Base-by-base conservation (phyloP, 2,113 vertebrate genomes). In the Limanda limanda region DNA sequence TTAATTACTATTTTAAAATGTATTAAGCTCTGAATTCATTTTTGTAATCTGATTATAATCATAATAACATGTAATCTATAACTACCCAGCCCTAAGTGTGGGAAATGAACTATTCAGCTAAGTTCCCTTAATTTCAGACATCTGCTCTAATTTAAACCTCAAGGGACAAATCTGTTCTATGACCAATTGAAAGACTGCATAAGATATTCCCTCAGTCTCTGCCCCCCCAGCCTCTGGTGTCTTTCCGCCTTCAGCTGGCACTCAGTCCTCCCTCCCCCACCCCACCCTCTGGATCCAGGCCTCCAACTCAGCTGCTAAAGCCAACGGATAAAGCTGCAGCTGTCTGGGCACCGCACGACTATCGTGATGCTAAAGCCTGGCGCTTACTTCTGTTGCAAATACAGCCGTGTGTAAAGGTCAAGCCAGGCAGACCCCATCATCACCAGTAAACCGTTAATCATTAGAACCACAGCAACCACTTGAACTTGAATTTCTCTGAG, bases 371-470 rank as follows among this genome's bases (percentile, higher is more conserved):
- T 88, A 86, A 90, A 89, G 74, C 89, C 84, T 4, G 25, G 59
- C 60, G 63, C 85, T 89, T 92, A 90, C 84, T 73, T 78, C 68
- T 75, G 71, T 73, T 79, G 86, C 74, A 86, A 89, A 89, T 79
- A 74, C 66, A 83, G 81, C 72, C 82, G 45, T 68, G 68, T 75
- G 78, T 54, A 92, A 93, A 92, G 92, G 92, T 93, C 92, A 91
- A 68, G 75, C 71, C 66, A 68, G 74, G 83, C 78, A 79, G 61
- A 78, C 79, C 67, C 86, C 81, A 79, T 86, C 85, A 76, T 78
- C 83, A 82, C 85, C 12, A 10, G 47, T 57, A 65, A 52, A 73
- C 80, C 0, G 58, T 87, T 86, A 92, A 92, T 90, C 82, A 86
- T 91, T 88, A 72, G 78, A 85, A 68, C 78, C 73, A 65, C 79